Conservation (phyloP, 2,797 vertebrate genomes). For the Chiropotes sagulatus region DNA sequence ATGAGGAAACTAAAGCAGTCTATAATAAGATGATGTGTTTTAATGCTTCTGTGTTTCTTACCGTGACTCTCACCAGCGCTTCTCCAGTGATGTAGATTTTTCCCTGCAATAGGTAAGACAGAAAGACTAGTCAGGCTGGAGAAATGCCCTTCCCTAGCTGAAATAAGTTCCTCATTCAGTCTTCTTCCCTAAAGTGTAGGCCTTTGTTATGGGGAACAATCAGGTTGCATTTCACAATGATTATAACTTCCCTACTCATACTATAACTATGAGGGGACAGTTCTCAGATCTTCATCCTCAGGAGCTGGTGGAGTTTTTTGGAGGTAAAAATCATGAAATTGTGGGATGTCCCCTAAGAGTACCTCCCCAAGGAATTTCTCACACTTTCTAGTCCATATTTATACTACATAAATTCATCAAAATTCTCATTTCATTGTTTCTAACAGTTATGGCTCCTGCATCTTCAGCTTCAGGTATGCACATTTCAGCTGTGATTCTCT, state of each 20-base stretch:
- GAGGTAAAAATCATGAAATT: not conserved
- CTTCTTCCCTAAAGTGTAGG: not conserved
- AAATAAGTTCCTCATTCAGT: not conserved
- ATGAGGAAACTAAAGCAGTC: not conserved
- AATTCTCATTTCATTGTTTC: not conserved
- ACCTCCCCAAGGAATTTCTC: not conserved
- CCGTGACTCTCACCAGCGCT: not conserved
- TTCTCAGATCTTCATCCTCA: not conserved
- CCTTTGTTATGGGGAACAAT: not conserved
- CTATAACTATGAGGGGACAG: not conserved
- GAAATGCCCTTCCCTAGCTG: not conserved
- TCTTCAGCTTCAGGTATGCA: not conserved
- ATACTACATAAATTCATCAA: not conserved
- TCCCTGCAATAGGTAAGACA: not conserved
- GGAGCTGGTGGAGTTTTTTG: not conserved
- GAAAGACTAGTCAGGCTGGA: not conserved
- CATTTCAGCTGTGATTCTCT: not conserved
- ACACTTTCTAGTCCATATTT: not conserved
- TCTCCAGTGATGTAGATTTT: not conserved
- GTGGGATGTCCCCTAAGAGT: not conserved
- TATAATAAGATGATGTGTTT: conserved; percentile 2
- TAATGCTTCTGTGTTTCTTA: not conserved
- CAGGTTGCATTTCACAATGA: not conserved
- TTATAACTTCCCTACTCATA: not conserved
- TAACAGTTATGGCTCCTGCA: not conserved